Evolutionary conservation across 2,113 vertebrate genomes (phyloP).

Genomic region (Sitta europaea): DNA sequence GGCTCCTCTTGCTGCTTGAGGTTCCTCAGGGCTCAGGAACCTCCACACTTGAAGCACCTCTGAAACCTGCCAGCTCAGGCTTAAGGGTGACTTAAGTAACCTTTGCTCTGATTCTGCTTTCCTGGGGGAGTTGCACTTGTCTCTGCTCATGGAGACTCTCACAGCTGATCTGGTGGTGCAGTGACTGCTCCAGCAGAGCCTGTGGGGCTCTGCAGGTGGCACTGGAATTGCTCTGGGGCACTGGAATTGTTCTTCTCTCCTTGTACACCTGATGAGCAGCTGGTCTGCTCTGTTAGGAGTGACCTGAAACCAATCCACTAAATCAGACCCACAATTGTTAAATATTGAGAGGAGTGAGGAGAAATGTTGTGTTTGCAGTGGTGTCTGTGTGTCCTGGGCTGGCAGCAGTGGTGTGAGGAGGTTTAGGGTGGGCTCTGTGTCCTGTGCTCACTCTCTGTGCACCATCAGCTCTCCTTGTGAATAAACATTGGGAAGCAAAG

Average conservation of each 20-base stretch:
- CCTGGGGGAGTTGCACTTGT: not conserved
- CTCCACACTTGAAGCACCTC: not conserved
- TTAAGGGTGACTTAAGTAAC: not conserved
- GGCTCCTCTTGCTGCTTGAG: not conserved
- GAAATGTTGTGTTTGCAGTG: not conserved
- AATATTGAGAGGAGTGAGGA: not conserved
- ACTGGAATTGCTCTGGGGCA: not conserved
- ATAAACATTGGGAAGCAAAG: not conserved
- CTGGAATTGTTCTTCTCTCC: not conserved
- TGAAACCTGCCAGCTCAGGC: not conserved
- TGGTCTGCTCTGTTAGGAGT: not conserved
- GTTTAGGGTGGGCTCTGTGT: not conserved
- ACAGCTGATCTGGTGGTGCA: not conserved
- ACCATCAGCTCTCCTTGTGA: not conserved
- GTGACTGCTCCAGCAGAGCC: not conserved
- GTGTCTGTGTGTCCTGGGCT: not conserved
- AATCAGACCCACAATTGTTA: not conserved
- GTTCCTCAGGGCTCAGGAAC: not conserved
- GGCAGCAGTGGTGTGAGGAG: not conserved
- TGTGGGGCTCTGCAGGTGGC: not conserved
- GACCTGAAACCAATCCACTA: not conserved
- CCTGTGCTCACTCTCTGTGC: not conserved
- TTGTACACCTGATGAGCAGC: rapidly evolving
- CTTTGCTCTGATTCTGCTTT: not conserved
- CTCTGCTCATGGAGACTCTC: not conserved